Percentiles rank a stretch among this genome's conserved stretches.
phyloP scores from a whole-genome alignment of 2,888 invertebrate species.

The Anodontia alba region DNA sequence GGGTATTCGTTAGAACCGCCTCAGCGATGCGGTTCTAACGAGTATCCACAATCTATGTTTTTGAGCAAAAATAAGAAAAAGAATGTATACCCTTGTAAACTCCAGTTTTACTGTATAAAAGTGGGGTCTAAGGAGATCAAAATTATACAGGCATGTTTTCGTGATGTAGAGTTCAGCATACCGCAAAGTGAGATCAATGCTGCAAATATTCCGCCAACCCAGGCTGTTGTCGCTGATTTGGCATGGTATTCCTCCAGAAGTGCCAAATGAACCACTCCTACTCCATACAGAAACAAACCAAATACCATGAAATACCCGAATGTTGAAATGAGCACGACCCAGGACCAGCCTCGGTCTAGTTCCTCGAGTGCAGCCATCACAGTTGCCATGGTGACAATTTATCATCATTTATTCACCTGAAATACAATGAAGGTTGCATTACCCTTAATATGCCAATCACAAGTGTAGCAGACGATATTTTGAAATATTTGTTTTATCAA shows the following conservation, averaged over 20 bases:
- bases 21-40: too few relatives aligned
- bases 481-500: too few relatives aligned
- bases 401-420: slow-evolving; percentile 9
- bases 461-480: too few relatives aligned
- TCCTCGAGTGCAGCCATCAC: slow-evolving; percentile 57
- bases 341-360: slow-evolving; percentile 62
- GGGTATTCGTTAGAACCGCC: too few relatives aligned
- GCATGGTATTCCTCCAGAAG: slow-evolving; percentile 52
- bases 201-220: slow-evolving; percentile 58
- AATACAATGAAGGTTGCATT: neutral
- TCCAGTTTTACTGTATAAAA: too few relatives aligned
- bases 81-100: too few relatives aligned
- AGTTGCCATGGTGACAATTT: slow-evolving; percentile 25
- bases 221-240: slow-evolving; percentile 52
- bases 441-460: too few relatives aligned
- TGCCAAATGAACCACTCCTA: slow-evolving; percentile 53
- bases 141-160: too few relatives aligned
- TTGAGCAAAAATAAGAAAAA: too few relatives aligned
- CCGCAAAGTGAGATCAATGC: slow-evolving; percentile 58
- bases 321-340: slow-evolving; percentile 60
- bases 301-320: slow-evolving; percentile 58
- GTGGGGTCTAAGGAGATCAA: too few relatives aligned
- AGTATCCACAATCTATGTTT: too few relatives aligned
- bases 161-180: too few relatives aligned
- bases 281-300: slow-evolving; percentile 57